These are phyloP conservation scores for Xestoiulus laeticollis DNA, from an alignment of 2,888 invertebrate species.

Conservation along the genomic window DNA sequence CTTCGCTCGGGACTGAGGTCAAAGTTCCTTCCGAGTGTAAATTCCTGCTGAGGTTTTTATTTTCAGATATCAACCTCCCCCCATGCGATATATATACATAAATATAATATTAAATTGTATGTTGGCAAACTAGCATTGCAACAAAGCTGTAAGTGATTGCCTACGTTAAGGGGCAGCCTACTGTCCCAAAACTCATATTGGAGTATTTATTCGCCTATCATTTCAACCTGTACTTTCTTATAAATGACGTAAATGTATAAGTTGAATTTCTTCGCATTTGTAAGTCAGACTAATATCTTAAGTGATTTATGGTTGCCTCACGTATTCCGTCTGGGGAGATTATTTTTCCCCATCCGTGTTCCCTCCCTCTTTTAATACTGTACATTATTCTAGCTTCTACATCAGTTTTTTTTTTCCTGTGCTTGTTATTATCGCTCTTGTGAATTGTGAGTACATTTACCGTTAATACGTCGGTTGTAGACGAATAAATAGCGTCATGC, in stretches of 20 bases:
- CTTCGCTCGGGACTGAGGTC: no score
- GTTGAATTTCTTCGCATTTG: slow-evolving; percentile 27
- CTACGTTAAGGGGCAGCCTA: neutral
- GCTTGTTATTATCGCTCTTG: neutral
- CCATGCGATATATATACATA: no score
- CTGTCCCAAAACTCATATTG: neutral
- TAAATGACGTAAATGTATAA: neutral
- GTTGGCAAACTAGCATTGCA: neutral
- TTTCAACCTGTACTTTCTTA: neutral
- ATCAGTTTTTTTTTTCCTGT: neutral
- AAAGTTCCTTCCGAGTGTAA: no score
- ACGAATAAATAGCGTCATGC: neutral
- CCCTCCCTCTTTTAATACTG: neutral
- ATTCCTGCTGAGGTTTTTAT: no score
- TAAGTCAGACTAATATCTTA: neutral
- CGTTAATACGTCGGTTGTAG: slow-evolving; percentile 25
- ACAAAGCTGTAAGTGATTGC: neutral
- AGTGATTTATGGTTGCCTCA: slow-evolving; percentile 1
- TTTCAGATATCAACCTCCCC: no score
- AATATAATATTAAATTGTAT: no score
- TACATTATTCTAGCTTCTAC: slow-evolving; percentile 3
- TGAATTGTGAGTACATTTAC: slow-evolving; percentile 28
- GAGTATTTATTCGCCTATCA: neutral
- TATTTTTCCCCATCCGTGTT: neutral
- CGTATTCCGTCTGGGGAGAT: neutral